Percentiles rank a stretch among this genome's conserved stretches.
Evolutionary conservation across 2,888 invertebrate species (phyloP).

Genomic region (Erpobdella octoculata): DNA sequence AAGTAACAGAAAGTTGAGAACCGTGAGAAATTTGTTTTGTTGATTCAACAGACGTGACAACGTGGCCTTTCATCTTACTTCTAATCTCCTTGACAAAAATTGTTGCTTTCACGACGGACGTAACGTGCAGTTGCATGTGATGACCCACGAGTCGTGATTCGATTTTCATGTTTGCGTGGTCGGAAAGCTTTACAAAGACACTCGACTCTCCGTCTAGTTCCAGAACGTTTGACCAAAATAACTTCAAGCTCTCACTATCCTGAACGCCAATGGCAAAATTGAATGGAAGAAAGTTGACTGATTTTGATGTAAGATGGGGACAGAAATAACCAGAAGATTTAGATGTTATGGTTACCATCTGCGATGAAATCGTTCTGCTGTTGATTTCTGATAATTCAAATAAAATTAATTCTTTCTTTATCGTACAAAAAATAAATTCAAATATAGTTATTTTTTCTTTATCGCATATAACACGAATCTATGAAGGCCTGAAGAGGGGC

Average conservation of each 20-base stretch:
- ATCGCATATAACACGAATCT: too few species aligned
- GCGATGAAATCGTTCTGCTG: background rate
- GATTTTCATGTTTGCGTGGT: slow-evolving; percentile 1
- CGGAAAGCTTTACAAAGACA: background rate
- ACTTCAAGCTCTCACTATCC: background rate
- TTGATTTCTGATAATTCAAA: background rate
- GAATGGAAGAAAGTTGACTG: background rate
- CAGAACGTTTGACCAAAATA: slow-evolving; percentile 3
- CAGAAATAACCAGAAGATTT: slow-evolving; percentile 11
- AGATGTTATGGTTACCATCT: background rate
- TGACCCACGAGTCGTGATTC: slow-evolving; percentile 40
- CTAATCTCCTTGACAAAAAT: slow-evolving; percentile 74
- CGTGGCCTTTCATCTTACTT: slow-evolving; percentile 50
- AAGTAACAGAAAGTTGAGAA: too few species aligned
- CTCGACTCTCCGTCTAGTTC: slow-evolving; percentile 32
- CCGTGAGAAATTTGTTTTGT: too few species aligned
- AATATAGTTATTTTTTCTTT: too few species aligned
- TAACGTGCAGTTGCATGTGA: slow-evolving; percentile 41
- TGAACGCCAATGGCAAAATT: background rate
- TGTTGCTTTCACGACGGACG: slow-evolving; percentile 63
- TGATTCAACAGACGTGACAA: too few species aligned
- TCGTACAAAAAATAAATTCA: too few species aligned
- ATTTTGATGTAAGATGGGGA: background rate
- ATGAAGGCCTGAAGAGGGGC: too few species aligned
- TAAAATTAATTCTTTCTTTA: background rate